Percentiles rank a stretch among this genome's conserved stretches.
These are phyloP conservation scores for Cepaea nemoralis DNA, from an alignment of 1,140 invertebrate genomes.

Conservation along the genomic window DNA sequence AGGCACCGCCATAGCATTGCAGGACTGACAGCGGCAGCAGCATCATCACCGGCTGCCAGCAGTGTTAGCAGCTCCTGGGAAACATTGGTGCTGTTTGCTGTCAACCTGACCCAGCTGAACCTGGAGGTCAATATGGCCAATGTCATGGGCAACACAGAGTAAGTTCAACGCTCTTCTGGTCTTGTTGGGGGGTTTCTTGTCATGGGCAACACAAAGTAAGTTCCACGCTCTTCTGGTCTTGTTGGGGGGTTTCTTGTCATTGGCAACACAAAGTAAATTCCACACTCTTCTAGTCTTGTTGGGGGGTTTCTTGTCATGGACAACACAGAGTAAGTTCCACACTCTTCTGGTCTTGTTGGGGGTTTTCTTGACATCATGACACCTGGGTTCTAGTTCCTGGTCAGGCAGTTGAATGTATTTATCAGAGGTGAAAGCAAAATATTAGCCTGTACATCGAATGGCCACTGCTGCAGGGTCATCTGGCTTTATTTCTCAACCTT, in stretches of 20 bases:
- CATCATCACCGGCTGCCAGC: slow-evolving; percentile 35
- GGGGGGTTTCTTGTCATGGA: slow-evolving; percentile 88
- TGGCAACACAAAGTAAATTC: slow-evolving; percentile 89
- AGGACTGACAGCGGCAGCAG: slow-evolving; percentile 13
- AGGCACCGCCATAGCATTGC: slow-evolving; percentile 37
- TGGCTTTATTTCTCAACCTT: no score
- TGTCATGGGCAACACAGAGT: slow-evolving; percentile 96
- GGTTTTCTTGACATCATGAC: no score
- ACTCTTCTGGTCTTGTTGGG: not conserved
- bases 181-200: slow-evolving; percentile 74
- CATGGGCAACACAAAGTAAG: slow-evolving; percentile 93
- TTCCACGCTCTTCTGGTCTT: slow-evolving; percentile 45
- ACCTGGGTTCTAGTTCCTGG: no score
- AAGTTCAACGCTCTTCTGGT: slow-evolving; percentile 67
- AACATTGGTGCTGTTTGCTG: slow-evolving; percentile 92
- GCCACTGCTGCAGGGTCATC: no score
- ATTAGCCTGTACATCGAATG: no score
- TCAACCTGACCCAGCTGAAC: slow-evolving; percentile 94
- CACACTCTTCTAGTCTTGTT: not conserved
- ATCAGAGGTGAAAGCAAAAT: no score
- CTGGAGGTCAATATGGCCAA: slow-evolving; percentile 99
- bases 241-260: slow-evolving; percentile 80
- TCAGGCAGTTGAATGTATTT: no score
- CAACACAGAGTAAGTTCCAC: slow-evolving; percentile 84
- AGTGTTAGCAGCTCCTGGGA: slow-evolving; percentile 80